Evolutionary conservation across 1,140 invertebrate species (phyloP), one percentile per base, ranked within the genome.

Genomic region (Atta cephalotes): DNA sequence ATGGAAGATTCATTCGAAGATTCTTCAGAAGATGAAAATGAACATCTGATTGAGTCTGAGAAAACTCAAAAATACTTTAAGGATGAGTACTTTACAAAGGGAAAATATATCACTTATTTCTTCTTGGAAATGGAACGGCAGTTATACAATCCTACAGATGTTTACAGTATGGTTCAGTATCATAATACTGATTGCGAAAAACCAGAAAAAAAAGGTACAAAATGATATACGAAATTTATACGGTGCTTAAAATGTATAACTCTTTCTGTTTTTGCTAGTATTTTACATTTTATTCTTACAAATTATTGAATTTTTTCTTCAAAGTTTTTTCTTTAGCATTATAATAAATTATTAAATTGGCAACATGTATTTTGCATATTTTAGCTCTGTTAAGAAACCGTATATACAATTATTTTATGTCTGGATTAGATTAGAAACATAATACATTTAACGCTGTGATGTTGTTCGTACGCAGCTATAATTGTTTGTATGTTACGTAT

Each of bases 71-170:
- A 74, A 79, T 81, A 87, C 79, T 87, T 92, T 49, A 93, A 91
- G 85, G 93, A 94, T 81, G 92, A 94, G 45, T 95, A 94, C 88
- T 94, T 93, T 87, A 94, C 94, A 76, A 94, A 91, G 71, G 94
- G 94, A 72, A 95, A 95, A 87, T 95, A 94, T 88, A 89, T 94
- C 39, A 89, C 92, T 60, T 93, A 94, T 91, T 95, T 95, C 90
- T 94, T 95, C 85, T 82, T 95, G 87, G 91, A 92, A 90, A 95
- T 95, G 92, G 94, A 95, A 92, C 92, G 92, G 72, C 92, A 94
- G 62, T 90, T 60, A 62, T 94, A 93, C 89, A 87, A 94, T 92
- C 94, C 94, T 51, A 70, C 81, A 60, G 92, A 94, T 0, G 93
- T 93, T 89, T 94, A 94, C 90, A 91, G 85, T 78, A 93, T 94